Evolutionary conservation across 2,888 invertebrate genomes (phyloP), one percentile per base, ranked within the genome.

Genomic region (Anodontia alba): DNA sequence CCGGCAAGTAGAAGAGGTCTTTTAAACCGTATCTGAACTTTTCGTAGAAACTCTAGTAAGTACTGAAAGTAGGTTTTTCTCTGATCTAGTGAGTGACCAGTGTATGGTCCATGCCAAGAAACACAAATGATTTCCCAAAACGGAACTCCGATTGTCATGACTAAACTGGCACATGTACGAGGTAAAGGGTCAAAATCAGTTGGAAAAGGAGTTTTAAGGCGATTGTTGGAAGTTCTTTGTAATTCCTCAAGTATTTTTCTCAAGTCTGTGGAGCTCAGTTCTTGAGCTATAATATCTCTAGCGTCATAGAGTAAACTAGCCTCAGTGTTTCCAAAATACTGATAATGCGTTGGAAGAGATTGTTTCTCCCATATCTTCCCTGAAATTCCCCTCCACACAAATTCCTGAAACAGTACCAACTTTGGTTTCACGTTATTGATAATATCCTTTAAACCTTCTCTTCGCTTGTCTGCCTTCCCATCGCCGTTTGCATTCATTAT

Each of bases 101-200:
- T 68, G n/a, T 62, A 78, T 5, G 51, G 42, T 23, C 84, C 84
- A 26, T 81, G 80, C 84, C 81, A 84, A 3, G 84, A 84, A 49
- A 84, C 76, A 70, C 80, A 81, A 23, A 84, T 76, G n/a, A 84
- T 81, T 20, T 81, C 71, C 31, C 78, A 29, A 49, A 68, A 43
- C 23, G 80, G 75, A 20, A 68, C 43, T 20, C 76, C 49, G 8
- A 49, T 70, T 5, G 76, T 46, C 33, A 66, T 71, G 8, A 84
- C 36, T 26, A 49, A 36, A 51, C 46, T 66, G 12, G 73, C 20
- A 43, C 78, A 79, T 78, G 81, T 84, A 26, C 81, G 62, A 15
- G 80, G 42, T 26, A 81, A 54, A 17, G 80, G 84, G 20, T 66
- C 70, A 49, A 84, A 84, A 26, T 81, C 76, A 12, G n/a, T 70